Evolutionary conservation across 2,888 invertebrate species (phyloP).

Genomic region (Aphodius granarius): DNA sequence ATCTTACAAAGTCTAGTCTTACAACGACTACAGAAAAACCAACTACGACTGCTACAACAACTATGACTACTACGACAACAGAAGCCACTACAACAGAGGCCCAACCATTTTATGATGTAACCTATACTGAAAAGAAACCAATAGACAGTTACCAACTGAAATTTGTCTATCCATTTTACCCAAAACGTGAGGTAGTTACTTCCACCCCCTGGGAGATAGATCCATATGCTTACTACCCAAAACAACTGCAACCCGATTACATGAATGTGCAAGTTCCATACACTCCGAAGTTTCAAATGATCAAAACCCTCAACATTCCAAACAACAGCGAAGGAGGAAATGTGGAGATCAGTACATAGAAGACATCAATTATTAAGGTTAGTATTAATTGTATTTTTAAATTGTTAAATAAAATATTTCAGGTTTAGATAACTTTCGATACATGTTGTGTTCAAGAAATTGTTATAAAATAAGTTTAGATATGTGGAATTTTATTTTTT

Average conservation of each 20-base stretch:
- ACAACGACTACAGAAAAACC: slow-evolving; percentile 25
- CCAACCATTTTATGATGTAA: slow-evolving; percentile 23
- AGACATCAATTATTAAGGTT: neutral
- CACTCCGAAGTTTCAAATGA: slow-evolving; percentile 47
- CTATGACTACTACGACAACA: slow-evolving; percentile 34
- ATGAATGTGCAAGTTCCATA: slow-evolving; percentile 47
- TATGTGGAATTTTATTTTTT: neutral
- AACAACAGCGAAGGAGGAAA: slow-evolving; percentile 4
- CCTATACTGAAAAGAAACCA: slow-evolving; percentile 19
- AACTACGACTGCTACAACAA: slow-evolving; percentile 34
- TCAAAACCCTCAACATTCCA: slow-evolving; percentile 40
- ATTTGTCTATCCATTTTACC: slow-evolving; percentile 48
- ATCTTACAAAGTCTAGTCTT: slow-evolving; percentile 22
- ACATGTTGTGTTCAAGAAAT: neutral
- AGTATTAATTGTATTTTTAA: neutral
- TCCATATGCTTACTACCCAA: slow-evolving; percentile 48
- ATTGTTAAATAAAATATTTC: neutral
- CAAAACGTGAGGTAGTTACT: slow-evolving; percentile 34
- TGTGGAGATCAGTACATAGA: neutral
- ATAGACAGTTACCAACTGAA: slow-evolving; percentile 40
- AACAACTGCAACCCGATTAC: slow-evolving; percentile 43
- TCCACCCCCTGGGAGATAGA: slow-evolving; percentile 45
- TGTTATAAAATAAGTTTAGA: neutral
- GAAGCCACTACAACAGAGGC: slow-evolving; percentile 26
- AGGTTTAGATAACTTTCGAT: neutral